Base-by-base conservation (phyloP, 2,797 vertebrate species). In the Dermochelys coriacea region DNA sequence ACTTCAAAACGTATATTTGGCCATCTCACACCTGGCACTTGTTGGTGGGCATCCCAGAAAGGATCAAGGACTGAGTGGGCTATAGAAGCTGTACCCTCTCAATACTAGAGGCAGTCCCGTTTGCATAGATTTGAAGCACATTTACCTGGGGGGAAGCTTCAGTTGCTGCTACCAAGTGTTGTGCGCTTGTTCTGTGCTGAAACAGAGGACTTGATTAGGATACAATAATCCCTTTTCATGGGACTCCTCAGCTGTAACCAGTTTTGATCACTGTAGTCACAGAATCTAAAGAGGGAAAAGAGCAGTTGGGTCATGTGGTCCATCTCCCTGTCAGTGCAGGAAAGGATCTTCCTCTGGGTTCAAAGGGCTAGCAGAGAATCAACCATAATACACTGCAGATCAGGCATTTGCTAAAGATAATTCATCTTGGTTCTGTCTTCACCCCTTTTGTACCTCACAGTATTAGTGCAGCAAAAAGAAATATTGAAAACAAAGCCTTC, bases 211-310 rank as follows among this genome's bases (percentile, higher is more conserved):
- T 41, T 41, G 47, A n/a, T 80, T 84, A 61, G 91, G 87, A 55
- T 84, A n/a, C 14, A 80, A 47, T 47, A 86, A 18, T 71, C 37
- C 68, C n/a, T 71, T 52, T 61, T 71, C 85, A 85, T 79, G 55
- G 47, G n/a, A 85, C 71, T 85, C 77, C 85, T 79, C 86, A 77
- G 55, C 55, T 94, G 31, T 21, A 78, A 77, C 64, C 41, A 86
- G 55, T 37, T 92, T 93, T 93, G 68, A 54, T 92, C 74, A 59
- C 45, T 1, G 3, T 52, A 51, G 47, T 71, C 86, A 77, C 52
- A 82, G 84, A 91, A 83, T 61, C 64, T 18, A 95, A 93, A 95
- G 94, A 91, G 61, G 86, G 61, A 88, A 68, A 91, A 85, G 82
- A 29, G 3, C 61, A 49, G 86, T 83, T 91, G 64, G 85, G 79